Evolutionary conservation across 2,113 vertebrate genomes (phyloP).

Genomic region (Mola mola): DNA sequence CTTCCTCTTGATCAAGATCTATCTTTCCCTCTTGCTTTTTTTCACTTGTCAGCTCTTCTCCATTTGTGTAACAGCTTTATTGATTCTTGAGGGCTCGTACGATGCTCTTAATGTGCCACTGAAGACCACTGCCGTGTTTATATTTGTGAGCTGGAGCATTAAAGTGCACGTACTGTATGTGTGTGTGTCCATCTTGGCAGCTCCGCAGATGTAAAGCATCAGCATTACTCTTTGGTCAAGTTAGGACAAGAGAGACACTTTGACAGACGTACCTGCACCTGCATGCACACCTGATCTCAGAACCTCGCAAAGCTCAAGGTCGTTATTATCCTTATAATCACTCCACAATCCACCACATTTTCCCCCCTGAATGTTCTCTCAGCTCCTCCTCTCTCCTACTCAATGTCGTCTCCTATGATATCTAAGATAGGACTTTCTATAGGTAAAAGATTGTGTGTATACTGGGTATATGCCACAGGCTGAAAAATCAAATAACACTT

Average conservation of each 20-base stretch:
- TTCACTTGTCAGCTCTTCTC: constrained; percentile 39
- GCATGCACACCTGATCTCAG: constrained; percentile 5
- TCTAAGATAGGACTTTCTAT: constrained; percentile 66
- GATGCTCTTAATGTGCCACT: constrained; percentile 51
- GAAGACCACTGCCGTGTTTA: constrained; percentile 38
- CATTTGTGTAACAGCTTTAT: constrained; percentile 55
- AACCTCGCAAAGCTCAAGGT: constrained; percentile 26
- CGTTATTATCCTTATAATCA: constrained; percentile 71
- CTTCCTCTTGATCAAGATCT: constrained; percentile 16
- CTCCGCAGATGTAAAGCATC: constrained; percentile 36
- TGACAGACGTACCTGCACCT: constrained; percentile 7
- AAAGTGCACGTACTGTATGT: constrained; percentile 10
- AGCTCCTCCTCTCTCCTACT: constrained; percentile 38
- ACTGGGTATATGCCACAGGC: no score
- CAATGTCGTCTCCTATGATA: constrained; percentile 34
- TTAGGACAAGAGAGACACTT: constrained; percentile 24
- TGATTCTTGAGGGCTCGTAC: constrained; percentile 56
- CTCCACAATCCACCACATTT: constrained; percentile 62
- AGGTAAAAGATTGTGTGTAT: constrained; percentile 28
- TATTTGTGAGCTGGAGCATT: constrained; percentile 22
- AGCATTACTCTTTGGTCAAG: constrained; percentile 37
- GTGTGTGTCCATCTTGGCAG: constrained; percentile 3
- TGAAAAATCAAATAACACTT: no score
- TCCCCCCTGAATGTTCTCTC: constrained; percentile 20
- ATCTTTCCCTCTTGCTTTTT: constrained; percentile 21